These are phyloP conservation scores for Drosophila nr. perissopoda DNA, from an alignment of 2,888 invertebrate species.

Conservation along the genomic window DNA sequence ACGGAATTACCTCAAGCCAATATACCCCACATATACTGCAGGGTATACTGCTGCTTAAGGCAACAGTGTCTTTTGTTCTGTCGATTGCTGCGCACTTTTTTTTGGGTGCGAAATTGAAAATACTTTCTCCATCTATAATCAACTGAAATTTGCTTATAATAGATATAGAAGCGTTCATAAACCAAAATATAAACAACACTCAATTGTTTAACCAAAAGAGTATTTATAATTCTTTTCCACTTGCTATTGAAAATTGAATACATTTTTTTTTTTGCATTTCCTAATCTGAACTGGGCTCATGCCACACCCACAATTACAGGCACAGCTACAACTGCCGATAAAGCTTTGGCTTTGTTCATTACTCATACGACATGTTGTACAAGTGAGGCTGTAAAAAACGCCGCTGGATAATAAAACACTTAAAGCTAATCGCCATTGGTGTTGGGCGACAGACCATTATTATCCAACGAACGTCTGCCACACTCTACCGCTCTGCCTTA, in stretches of 20 bases:
- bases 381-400: conserved; percentile 42
- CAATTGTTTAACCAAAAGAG: neutral
- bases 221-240: conserved; percentile 19
- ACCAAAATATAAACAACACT: conserved; percentile 9
- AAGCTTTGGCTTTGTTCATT: conserved; percentile 21
- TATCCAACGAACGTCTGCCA: neutral
- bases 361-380: conserved; percentile 58
- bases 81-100: conserved; percentile 7
- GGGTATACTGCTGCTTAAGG: conserved; percentile 17
- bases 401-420: conserved; percentile 52
- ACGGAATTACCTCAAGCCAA: neutral
- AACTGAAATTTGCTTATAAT: conserved; percentile 5
- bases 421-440: conserved; percentile 52
- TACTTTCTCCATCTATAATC: conserved; percentile 11
- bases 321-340: neutral
- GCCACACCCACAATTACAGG: conserved; percentile 1
- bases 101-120: neutral
- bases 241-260: conserved; percentile 4
- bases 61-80: neutral
- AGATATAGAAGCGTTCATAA: conserved; percentile 4
- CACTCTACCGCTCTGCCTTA: neutral
- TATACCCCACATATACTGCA: neutral
- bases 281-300: neutral
- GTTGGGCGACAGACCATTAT: conserved; percentile 7
- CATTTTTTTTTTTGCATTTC: neutral